Evolutionary conservation across 2,888 invertebrate species (phyloP).

Genomic region (Andricus quercusramuli): DNA sequence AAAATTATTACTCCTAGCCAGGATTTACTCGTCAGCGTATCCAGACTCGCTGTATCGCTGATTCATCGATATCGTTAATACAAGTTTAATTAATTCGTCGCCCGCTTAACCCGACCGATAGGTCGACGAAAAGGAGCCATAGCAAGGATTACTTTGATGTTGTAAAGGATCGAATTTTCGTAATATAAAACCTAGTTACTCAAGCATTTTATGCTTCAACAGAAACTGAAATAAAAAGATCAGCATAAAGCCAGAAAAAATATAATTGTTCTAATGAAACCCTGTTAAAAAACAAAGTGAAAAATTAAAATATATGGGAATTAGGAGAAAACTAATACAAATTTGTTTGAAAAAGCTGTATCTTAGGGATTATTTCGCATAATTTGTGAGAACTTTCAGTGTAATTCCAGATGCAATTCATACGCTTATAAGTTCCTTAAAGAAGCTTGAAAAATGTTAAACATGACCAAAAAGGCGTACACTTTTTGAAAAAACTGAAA

Average conservation of each 20-base stretch:
- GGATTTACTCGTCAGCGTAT: conserved; percentile 38
- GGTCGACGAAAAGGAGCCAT: conserved; percentile 58
- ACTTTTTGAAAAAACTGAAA: too few species aligned
- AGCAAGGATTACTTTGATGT: conserved; percentile 63
- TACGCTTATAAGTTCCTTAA: too few species aligned
- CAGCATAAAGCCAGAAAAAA: not conserved
- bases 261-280: not conserved
- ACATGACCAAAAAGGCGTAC: too few species aligned
- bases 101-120: conserved; percentile 74
- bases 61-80: conserved; percentile 78
- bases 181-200: conserved; percentile 59
- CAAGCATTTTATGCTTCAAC: not conserved
- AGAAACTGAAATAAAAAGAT: not conserved
- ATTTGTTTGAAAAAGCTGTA: too few species aligned
- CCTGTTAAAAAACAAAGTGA: not conserved
- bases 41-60: conserved; percentile 68
- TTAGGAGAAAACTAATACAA: too few species aligned
- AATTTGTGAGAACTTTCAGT: too few species aligned
- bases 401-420: too few species aligned
- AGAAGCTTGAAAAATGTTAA: too few species aligned
- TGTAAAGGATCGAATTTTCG: conserved; percentile 66
- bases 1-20: conserved; percentile 55
- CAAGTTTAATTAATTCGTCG: conserved; percentile 78
- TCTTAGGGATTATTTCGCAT: too few species aligned
- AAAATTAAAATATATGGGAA: too few species aligned